Evolutionary conservation across 2,797 vertebrate species (phyloP).

Genomic region (Mormyrops boulengeri): DNA sequence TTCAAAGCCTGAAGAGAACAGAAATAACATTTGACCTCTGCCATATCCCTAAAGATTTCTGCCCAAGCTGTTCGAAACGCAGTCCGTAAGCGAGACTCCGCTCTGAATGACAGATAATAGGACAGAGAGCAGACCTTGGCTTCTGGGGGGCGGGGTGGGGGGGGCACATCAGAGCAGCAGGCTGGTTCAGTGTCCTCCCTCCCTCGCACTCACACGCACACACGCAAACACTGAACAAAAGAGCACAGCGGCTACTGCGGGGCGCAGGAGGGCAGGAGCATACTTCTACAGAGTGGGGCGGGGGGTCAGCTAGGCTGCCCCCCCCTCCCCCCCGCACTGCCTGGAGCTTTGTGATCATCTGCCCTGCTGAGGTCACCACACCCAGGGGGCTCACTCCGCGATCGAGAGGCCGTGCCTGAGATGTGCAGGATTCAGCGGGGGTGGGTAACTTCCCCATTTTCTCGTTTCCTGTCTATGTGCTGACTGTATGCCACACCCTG

Average conservation of each 20-base stretch:
- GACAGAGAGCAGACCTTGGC: slow-evolving; percentile 7
- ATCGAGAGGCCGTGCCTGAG: not conserved
- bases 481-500: slow-evolving; percentile 63
- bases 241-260: not conserved
- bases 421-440: slow-evolving; percentile 53
- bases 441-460: slow-evolving; percentile 65
- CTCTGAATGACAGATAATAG: slow-evolving; percentile 6
- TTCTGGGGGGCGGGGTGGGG: not conserved
- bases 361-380: slow-evolving; percentile 8
- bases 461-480: slow-evolving; percentile 54
- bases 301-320: not conserved
- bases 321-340: not conserved
- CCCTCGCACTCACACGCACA: not conserved
- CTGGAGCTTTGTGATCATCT: not conserved
- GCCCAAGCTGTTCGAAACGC: not conserved
- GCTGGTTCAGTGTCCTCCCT: not conserved
- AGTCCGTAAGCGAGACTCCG: not conserved
- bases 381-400: not conserved
- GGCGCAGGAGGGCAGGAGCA: not conserved
- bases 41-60: not conserved
- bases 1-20: slow-evolving; percentile 1
- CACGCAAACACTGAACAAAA: not conserved
- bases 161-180: not conserved
- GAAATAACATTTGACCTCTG: slow-evolving; percentile 13
- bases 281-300: not conserved